Conservation (phyloP, 2,113 vertebrate genomes). For the Oncorhynchus kisutch region DNA sequence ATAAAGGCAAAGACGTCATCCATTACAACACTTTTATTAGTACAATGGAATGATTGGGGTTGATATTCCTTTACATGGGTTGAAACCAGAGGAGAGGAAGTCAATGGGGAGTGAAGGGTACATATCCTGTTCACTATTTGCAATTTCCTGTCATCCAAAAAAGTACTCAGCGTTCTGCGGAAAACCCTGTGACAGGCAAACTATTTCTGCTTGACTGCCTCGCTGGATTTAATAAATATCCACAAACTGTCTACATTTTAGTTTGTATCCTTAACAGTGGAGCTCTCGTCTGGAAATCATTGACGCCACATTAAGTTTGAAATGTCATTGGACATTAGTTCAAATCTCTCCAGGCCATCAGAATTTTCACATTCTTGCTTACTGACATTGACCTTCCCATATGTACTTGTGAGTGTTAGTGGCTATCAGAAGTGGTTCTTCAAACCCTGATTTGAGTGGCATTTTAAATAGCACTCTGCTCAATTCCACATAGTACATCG, state of each 20-base stretch:
- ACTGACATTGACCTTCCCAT: slow-evolving; percentile 38
- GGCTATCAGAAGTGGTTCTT: slow-evolving; percentile 70
- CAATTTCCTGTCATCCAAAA: not conserved
- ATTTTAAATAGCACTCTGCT: slow-evolving; percentile 52
- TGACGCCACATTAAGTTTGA: not conserved
- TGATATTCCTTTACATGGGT: slow-evolving; percentile 43
- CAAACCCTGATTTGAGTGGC: slow-evolving; percentile 69
- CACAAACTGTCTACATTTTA: not conserved
- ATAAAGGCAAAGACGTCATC: not conserved
- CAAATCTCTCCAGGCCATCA: slow-evolving; percentile 44
- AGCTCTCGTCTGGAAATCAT: no score
- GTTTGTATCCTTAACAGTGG: not conserved
- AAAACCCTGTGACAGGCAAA: not conserved
- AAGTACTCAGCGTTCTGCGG: not conserved
- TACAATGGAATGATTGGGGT: slow-evolving; percentile 53
- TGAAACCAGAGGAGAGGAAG: slow-evolving; percentile 20
- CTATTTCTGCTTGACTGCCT: not conserved
- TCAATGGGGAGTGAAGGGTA: not conserved
- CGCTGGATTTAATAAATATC: not conserved
- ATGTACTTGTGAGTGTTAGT: slow-evolving; percentile 49
- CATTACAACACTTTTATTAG: slow-evolving; percentile 67
- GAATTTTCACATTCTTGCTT: slow-evolving; percentile 65
- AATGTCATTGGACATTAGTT: not conserved
- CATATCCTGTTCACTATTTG: not conserved
- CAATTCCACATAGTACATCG: slow-evolving; percentile 53